Evolutionary conservation across 2,797 vertebrate genomes (phyloP).

Genomic region (Onychomys arenicola): DNA sequence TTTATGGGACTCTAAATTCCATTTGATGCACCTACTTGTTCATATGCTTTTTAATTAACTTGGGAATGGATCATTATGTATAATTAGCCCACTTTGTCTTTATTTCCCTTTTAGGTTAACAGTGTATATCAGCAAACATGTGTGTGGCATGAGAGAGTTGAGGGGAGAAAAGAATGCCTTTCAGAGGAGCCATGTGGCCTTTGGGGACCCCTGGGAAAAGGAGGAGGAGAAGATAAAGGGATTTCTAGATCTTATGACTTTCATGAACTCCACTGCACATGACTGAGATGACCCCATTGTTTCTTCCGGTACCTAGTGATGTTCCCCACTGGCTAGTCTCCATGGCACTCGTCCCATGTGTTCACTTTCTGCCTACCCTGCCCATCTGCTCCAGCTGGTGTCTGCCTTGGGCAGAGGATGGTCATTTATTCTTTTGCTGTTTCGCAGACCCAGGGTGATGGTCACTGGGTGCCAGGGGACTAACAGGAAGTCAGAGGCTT

Average conservation of each 20-base stretch:
- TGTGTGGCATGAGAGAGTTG: not conserved
- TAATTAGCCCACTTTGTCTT: not conserved
- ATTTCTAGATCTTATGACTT: not conserved
- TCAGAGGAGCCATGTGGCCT: not conserved
- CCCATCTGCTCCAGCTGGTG: conserved; percentile 34
- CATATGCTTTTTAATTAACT: not conserved
- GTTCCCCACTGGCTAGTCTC: not conserved
- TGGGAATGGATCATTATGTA: not conserved
- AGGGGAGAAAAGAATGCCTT: not conserved
- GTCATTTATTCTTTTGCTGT: conserved; percentile 61
- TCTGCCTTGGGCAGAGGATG: conserved; percentile 19
- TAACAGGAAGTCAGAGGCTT: conserved; percentile 72
- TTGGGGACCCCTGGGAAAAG: not conserved
- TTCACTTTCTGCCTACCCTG: not conserved
- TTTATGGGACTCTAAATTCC: not conserved
- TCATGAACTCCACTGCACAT: not conserved
- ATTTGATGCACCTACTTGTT: not conserved
- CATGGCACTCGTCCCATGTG: not conserved
- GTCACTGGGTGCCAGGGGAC: conserved; percentile 52
- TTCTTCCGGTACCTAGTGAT: not conserved
- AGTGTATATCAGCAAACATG: not conserved
- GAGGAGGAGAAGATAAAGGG: not conserved
- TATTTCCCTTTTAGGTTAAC: not conserved
- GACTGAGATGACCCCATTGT: not conserved
- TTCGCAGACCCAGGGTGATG: conserved; percentile 57